phyloP scores from a whole-genome alignment of 2,888 invertebrate genomes.

The Caenorhabditis sp. region DNA sequence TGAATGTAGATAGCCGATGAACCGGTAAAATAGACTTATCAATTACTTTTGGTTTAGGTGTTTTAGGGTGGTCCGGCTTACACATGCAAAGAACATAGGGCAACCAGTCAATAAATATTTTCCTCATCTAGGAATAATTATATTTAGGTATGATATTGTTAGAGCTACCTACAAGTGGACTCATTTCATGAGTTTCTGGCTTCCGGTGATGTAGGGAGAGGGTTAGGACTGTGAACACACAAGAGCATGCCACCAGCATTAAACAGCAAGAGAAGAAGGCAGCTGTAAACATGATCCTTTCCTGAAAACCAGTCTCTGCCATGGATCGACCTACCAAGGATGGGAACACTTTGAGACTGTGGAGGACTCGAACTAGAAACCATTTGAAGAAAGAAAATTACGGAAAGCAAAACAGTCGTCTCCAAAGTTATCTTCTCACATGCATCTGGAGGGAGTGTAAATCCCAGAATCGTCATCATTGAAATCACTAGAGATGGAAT shows the following conservation, averaged over 20 bases:
- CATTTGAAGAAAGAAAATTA: slow-evolving; percentile 77
- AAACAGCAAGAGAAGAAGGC: slow-evolving; percentile 75
- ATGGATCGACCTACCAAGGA: slow-evolving; percentile 69
- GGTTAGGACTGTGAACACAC: slow-evolving; percentile 73
- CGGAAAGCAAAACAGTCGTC: slow-evolving; percentile 73
- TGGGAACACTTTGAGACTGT: slow-evolving; percentile 72
- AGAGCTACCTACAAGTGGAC: slow-evolving; percentile 34
- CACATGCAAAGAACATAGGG: slow-evolving; percentile 71
- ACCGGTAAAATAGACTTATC: slow-evolving; percentile 69
- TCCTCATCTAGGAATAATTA: slow-evolving; percentile 66
- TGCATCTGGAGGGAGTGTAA: slow-evolving; percentile 74
- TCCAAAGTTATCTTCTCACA: slow-evolving; percentile 74
- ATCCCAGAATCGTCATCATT: slow-evolving; percentile 75
- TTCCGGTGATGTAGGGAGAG: slow-evolving; percentile 70
- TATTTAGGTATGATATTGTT: neutral
- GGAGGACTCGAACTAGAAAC: slow-evolving; percentile 73
- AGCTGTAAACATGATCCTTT: slow-evolving; percentile 59
- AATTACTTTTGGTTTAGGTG: slow-evolving; percentile 71
- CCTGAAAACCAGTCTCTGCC: no score
- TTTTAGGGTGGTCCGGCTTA: slow-evolving; percentile 70
- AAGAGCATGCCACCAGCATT: slow-evolving; percentile 72
- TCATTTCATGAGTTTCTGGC: slow-evolving; percentile 69
- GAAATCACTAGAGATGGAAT: slow-evolving; percentile 74
- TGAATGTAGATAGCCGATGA: slow-evolving; percentile 64
- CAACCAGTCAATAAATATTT: slow-evolving; percentile 72